A percentile compares a stretch with the other conserved stretches of the same genome.
phyloP scores from a whole-genome alignment of 2,888 invertebrate genomes.

The Metacarcinus magister region DNA sequence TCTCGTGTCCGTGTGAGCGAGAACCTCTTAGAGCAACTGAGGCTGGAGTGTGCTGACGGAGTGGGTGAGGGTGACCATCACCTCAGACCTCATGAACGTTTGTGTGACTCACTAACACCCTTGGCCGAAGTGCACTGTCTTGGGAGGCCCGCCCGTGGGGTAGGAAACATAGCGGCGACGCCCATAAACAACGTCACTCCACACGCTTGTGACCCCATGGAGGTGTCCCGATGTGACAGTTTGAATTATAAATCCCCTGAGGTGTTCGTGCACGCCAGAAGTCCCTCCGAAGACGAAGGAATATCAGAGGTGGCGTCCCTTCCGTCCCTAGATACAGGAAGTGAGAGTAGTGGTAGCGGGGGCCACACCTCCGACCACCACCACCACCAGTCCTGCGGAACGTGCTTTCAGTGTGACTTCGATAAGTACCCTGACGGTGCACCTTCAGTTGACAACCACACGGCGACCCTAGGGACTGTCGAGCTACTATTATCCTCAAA shows the following conservation, averaged over 20 bases:
- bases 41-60: slow-evolving; percentile 8
- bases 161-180: neutral
- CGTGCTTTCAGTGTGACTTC: neutral
- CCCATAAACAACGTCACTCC: neutral
- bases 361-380: neutral
- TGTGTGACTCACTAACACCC: neutral
- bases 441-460: neutral
- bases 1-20: slow-evolving; percentile 68
- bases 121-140: neutral
- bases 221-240: neutral
- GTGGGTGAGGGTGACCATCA: neutral
- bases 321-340: neutral
- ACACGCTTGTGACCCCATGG: neutral
- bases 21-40: slow-evolving; percentile 62
- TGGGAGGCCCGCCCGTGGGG: neutral
- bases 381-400: neutral
- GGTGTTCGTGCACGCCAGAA: neutral
- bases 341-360: neutral
- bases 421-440: neutral
- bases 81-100: neutral
- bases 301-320: slow-evolving; percentile 58
- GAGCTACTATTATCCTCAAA: neutral
- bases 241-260: neutral
- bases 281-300: slow-evolving; percentile 68
- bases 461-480: neutral